Conservation (phyloP, 2,888 invertebrate genomes). For the Neoscelio sp. region DNA sequence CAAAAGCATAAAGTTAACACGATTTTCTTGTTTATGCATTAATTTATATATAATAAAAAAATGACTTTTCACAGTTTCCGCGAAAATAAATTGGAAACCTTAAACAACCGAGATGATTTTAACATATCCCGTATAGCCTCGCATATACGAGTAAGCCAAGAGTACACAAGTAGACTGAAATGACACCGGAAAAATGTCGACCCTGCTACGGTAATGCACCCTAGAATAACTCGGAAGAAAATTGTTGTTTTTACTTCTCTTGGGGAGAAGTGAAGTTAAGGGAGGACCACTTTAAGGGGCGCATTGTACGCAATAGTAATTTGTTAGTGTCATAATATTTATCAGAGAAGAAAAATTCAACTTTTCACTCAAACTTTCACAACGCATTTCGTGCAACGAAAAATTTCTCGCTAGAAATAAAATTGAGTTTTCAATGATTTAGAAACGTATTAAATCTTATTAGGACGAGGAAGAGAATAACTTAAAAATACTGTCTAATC, state of each 20-base stretch:
- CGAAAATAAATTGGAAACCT: constrained; percentile 5
- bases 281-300: constrained; percentile 13
- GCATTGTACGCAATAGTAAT: constrained; percentile 36
- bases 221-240: constrained; percentile 34
- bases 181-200: constrained; percentile 37
- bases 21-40: constrained; percentile 5
- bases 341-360: constrained; percentile 9
- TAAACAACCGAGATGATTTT: constrained; percentile 24
- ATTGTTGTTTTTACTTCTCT: constrained; percentile 42
- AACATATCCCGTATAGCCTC: constrained; percentile 5
- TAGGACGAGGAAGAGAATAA: no score
- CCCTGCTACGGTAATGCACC: constrained; percentile 29
- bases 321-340: constrained; percentile 34
- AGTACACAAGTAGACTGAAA: constrained; percentile 12
- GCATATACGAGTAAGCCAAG: neutral
- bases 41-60: no score
- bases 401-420: neutral
- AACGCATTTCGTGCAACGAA: neutral
- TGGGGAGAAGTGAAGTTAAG: constrained; percentile 18
- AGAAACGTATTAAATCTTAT: no score
- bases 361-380: neutral
- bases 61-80: neutral
- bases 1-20: neutral
- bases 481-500: no score
- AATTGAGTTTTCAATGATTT: neutral